Evolutionary conservation across 2,113 vertebrate genomes (phyloP), one percentile per base, ranked within the genome.

Genomic region (Aviceda subcristata): DNA sequence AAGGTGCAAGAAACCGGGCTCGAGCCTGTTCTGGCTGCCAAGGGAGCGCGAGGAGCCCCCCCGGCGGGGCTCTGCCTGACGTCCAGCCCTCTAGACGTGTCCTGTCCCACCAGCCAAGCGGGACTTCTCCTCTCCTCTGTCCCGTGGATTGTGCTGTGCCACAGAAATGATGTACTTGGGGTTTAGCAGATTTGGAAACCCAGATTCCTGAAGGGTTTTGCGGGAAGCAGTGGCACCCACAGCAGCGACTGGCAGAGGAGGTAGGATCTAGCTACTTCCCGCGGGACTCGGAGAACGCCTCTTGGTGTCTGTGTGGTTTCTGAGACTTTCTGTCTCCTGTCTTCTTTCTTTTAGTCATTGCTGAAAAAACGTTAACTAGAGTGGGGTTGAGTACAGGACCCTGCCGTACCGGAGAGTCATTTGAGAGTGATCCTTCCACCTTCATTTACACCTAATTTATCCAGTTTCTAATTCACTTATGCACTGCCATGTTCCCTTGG

Each of bases 321-420:
- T 81, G 64, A 64, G 59, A 51, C 10, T 75, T 41, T 23, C 38
- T 0, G 0, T 26, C 30, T 85, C n/a, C 22, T 0, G 0, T 63
- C 92, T 67, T 43, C 56, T 67, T 69, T 67, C 32, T 41, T 72
- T 51, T 56, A 68, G 56, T 56, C 38, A 36, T 24, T 38, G 21
- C 34, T 43, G 57, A 53, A 55, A 53, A 84, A 77, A 13, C 1
- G 5, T 53, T 39, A 63, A 50, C 46, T 39, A 32, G 10, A 72
- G 14, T 6, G 7, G 15, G 10, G 8, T 16, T 91, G 29, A 2
- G 0, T 51, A 60, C 8, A 66, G 56, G 39, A 85, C 29, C n/a
- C 59, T 55, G 15, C 29, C 46, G 66, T 46, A 38, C 43, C 22
- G 36, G 22, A 45, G 4, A 34, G 36, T 21, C 41, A 45, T 82